Evolutionary conservation across 2,113 vertebrate genomes (phyloP), one percentile per base, ranked within the genome.

Genomic region (Scortum barcoo): DNA sequence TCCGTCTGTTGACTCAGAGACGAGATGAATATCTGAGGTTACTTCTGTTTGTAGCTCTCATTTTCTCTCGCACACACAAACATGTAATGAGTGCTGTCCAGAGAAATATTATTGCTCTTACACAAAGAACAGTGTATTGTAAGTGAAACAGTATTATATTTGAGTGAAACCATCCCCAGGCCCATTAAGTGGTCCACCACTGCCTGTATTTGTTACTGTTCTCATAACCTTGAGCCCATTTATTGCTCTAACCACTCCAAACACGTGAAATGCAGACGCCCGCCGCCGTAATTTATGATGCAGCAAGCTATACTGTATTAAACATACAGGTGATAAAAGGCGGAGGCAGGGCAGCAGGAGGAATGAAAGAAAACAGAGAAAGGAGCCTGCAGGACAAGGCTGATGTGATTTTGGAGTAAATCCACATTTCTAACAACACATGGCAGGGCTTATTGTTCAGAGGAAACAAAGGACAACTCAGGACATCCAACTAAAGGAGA

Each of bases 161-260:
- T 51, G 50, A 83, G 67, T 58, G 19, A 72, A 78, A 82, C 72
- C 58, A 79, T 81, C 65, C 69, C 3, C 14, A 67, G 75, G 26
- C 67, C 85, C 26, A 78, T 88, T 85, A 87, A 83, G 22, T 33
- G 44, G 48, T 77, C 60, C 53, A 81, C 53, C 72, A n/a, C 26
- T 36, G 71, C 77, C 68, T 81, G n/a, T 83, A 76, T 81, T 81
- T 85, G 79, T 85, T 65, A 68, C 65, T 67, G 78, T 80, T 60
- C 76, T 86, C 86, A 86, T 77, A 86, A 85, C 66, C 71, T 53
- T 65, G 63, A 87, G 77, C 63, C 66, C 63, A 78, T 82, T 81
- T 86, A 84, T 83, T 85, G 63, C 54, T 67, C 63, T 50, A 42
- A 72, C 66, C 54, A 48, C 74, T 83, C 50, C 74, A 77, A 84